phyloP scores from a whole-genome alignment of 2,113 vertebrate genomes.

The Psittacus erithacus region DNA sequence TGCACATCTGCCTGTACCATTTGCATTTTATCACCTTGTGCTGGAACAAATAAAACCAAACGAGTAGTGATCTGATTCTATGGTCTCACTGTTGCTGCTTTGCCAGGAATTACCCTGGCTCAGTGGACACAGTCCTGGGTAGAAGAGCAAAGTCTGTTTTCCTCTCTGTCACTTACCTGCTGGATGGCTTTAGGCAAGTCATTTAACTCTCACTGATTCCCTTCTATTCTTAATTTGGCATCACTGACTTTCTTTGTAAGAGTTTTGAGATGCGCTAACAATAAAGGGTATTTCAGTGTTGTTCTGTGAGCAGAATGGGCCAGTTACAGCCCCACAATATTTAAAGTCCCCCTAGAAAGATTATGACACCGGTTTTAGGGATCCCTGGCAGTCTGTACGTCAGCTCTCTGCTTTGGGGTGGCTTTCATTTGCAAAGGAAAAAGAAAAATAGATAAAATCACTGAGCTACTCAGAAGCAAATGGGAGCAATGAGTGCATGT shows the following conservation, averaged over 20 bases:
- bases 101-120: constrained; percentile 48
- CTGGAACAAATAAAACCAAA: constrained; percentile 53
- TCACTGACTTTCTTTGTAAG: background rate
- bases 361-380: background rate
- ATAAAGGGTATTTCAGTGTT: background rate
- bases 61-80: constrained; percentile 38
- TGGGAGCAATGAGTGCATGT: background rate
- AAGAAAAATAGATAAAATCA: background rate
- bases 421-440: background rate
- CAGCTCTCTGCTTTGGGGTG: background rate
- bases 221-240: background rate
- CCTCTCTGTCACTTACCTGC: constrained; percentile 34
- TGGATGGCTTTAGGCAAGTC: background rate
- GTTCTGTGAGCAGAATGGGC: background rate
- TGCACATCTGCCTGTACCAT: constrained; percentile 25
- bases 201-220: background rate
- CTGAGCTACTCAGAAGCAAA: background rate
- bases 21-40: constrained; percentile 56
- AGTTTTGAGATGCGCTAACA: background rate
- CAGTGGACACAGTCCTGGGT: background rate
- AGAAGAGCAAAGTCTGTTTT: background rate
- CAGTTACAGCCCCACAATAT: background rate
- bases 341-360: background rate
- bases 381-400: accelerated
- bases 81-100: background rate